Conservation (phyloP, 2,888 invertebrate genomes). For the Watsonalla cultraria region DNA sequence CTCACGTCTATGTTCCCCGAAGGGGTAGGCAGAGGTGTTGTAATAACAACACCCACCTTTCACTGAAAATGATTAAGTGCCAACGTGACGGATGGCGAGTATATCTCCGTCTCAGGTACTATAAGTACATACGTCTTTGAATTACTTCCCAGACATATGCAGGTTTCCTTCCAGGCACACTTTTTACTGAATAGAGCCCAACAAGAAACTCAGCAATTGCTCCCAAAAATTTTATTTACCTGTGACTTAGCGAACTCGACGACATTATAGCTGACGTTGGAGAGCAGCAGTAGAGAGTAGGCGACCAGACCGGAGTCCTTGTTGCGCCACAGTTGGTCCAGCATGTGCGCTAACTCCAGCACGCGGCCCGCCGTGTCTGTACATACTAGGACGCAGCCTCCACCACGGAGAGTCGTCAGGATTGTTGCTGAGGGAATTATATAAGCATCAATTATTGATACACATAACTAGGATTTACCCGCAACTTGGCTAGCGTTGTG, state of each 20-base stretch:
- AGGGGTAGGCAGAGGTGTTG: no score
- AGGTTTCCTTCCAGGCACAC: no score
- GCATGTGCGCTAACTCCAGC: conserved; percentile 96
- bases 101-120: no score
- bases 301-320: conserved; percentile 97
- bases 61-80: no score
- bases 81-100: no score
- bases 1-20: no score
- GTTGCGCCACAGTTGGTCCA: conserved; percentile 96
- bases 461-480: not conserved
- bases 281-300: conserved; percentile 95
- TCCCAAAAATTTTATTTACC: conserved; percentile 42
- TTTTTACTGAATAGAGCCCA: not conserved
- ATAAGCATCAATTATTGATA: not conserved
- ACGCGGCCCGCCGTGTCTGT: conserved; percentile 98
- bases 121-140: no score
- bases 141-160: no score
- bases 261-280: conserved; percentile 98
- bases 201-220: not conserved
- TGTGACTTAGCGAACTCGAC: conserved; percentile 99
- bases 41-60: no score
- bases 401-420: conserved; percentile 93
- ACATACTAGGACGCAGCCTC: conserved; percentile 96
- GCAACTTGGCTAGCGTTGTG: not conserved
- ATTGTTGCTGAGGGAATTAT: conserved; percentile 86